Evolutionary conservation across 2,113 vertebrate species (phyloP).

Genomic region (Heptranchias perlo): DNA sequence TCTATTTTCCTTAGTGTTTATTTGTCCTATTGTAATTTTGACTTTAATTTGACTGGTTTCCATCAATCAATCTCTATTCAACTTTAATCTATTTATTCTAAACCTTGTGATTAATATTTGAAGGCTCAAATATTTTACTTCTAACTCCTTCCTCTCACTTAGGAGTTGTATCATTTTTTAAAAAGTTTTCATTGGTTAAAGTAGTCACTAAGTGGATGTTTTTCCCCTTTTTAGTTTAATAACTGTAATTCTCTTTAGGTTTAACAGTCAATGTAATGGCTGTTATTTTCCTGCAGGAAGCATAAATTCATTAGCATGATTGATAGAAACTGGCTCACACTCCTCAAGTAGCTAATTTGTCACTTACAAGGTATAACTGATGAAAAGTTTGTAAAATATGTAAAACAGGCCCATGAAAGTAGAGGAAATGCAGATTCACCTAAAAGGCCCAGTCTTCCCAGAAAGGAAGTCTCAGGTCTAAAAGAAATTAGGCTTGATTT

Average conservation of each 20-base stretch:
- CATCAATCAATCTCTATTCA: background rate
- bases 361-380: background rate
- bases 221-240: background rate
- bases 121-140: background rate
- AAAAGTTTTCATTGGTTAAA: background rate
- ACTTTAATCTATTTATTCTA: background rate
- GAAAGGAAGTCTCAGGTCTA: background rate
- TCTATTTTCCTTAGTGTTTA: background rate
- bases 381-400: background rate
- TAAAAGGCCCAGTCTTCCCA: background rate
- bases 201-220: background rate
- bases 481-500: background rate
- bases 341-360: background rate
- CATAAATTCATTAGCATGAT: background rate
- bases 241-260: background rate
- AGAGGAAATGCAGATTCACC: background rate
- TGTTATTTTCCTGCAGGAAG: background rate
- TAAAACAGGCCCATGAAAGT: background rate
- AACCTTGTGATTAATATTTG: background rate
- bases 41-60: background rate
- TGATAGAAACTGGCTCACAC: background rate
- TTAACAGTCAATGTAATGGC: background rate
- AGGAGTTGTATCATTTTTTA: background rate
- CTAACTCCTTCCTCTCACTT: background rate
- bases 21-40: background rate